Percentiles rank a stretch among this genome's conserved stretches.
These are phyloP conservation scores for Cyclopterus lumpus DNA, from an alignment of 2,797 vertebrate genomes.

Conservation along the genomic window DNA sequence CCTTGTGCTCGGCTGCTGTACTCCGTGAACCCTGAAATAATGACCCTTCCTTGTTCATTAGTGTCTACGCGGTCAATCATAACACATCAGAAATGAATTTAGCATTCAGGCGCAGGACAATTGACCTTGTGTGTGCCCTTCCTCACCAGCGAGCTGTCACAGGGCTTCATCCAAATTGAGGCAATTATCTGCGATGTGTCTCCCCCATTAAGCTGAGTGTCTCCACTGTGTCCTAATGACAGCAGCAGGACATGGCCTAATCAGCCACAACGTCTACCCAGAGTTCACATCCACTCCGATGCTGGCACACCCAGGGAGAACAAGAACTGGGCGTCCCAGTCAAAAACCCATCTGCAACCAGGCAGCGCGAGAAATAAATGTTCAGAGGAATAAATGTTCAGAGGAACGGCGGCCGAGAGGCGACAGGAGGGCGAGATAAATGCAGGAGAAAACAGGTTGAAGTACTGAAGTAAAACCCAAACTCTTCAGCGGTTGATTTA, in stretches of 20 bases:
- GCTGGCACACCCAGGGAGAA: conserved; percentile 37
- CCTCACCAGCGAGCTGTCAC: conserved; percentile 78
- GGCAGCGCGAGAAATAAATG: neutral
- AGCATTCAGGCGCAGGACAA: conserved; percentile 77
- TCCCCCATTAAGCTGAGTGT: conserved; percentile 77
- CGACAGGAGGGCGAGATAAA: neutral
- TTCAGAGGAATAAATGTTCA: neutral
- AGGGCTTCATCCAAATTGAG: conserved; percentile 77
- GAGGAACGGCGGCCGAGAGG: neutral
- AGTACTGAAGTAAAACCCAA: neutral
- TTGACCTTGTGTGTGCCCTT: conserved; percentile 80
- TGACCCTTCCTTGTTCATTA: conserved; percentile 80
- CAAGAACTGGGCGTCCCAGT: neutral
- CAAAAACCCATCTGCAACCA: conserved; percentile 23
- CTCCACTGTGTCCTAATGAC: conserved; percentile 78
- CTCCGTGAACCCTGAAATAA: conserved; percentile 80
- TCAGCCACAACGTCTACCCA: conserved; percentile 58
- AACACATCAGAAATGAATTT: conserved; percentile 80
- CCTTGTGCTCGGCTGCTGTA: conserved; percentile 59
- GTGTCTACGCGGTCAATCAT: conserved; percentile 78
- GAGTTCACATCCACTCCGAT: conserved; percentile 61
- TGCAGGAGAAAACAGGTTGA: neutral
- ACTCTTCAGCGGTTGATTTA: neutral
- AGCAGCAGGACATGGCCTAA: conserved; percentile 72
- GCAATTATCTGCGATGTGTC: conserved; percentile 76